Evolutionary conservation across 2,888 invertebrate genomes (phyloP), one percentile per base, ranked within the genome.

Genomic region (Andrena marginata): DNA sequence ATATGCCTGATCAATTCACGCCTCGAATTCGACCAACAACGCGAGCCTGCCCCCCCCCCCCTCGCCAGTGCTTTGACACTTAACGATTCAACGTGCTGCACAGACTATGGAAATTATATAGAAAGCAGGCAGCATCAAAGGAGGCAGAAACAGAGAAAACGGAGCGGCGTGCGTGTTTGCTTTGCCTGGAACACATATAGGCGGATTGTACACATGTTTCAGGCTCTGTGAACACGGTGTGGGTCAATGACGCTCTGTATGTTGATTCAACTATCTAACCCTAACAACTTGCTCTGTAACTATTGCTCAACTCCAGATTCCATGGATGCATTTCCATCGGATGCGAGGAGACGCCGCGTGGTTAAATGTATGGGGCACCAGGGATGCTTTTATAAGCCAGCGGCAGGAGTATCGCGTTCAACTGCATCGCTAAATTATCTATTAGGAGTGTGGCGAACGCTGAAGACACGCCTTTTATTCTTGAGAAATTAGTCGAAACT

Each of bases 291-390:
- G 82, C 69, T 76, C 67, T 51, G 77, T 80, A 88, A 88, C 88
- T 89, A 87, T 82, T 78, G 67, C 72, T 71, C 77, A 84, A 88
- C 85, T 85, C 82, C 86, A 83, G 85, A 87, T 88, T 87, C 86
- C 82, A 83, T 78, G 78, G 29, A 42, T 10, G 84, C 83, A 84
- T 89, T 85, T 87, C 84, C 80, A 82, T 78, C 87, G 83, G 86
- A 89, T 85, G 68, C 74, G 84, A 85, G 51, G 82, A 67, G 71
- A 77, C 35, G 73, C 68, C 8, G 35, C 29, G 16, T 23, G n/a
- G 70, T 80, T 75, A 42, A 54, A 31, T 65, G 42, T 56, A 48
- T 49, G 62, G 23, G 33, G 26, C n/a, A 56, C 35, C 20, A 10
- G 31, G 76, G 71, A 71, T 64, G 68, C 51, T 72, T 72, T 68